Conservation (phyloP, 2,888 invertebrate species). For the Drosophila kanekoi region DNA sequence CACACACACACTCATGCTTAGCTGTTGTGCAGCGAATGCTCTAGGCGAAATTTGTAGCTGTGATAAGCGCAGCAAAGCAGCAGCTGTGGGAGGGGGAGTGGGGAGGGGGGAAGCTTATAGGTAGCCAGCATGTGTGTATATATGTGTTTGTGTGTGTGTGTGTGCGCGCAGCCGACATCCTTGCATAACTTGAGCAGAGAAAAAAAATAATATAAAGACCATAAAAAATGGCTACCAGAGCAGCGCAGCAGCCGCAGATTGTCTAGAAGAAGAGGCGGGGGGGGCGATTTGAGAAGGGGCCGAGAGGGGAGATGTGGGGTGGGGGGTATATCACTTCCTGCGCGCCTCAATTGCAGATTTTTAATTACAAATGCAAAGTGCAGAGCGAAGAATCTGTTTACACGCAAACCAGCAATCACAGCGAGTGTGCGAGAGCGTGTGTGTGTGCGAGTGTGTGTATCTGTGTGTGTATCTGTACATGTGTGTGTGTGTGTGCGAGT, state of each 20-base stretch:
- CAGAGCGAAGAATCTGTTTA: slow-evolving; percentile 68
- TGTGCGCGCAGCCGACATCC: slow-evolving; percentile 47
- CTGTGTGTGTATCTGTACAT: slow-evolving; percentile 18
- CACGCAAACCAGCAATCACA: slow-evolving; percentile 75
- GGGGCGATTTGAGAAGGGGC: background rate
- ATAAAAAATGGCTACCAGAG: slow-evolving; percentile 49
- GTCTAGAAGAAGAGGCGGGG: slow-evolving; percentile 1
- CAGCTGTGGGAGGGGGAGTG: background rate
- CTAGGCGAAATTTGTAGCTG: slow-evolving; percentile 67
- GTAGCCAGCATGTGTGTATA: background rate
- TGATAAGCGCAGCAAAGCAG: slow-evolving; percentile 59
- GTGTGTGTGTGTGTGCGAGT: slow-evolving; percentile 28
- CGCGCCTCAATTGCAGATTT: slow-evolving; percentile 74
- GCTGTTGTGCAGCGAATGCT: slow-evolving; percentile 56
- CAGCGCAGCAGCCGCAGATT: slow-evolving; percentile 18
- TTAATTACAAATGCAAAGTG: slow-evolving; percentile 79
- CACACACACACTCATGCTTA: slow-evolving; percentile 21
- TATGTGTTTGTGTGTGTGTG: slow-evolving; percentile 3
- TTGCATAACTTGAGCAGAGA: slow-evolving; percentile 64
- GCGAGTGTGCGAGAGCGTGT: slow-evolving; percentile 1
- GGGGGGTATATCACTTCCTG: slow-evolving; percentile 66
- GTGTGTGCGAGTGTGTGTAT: slow-evolving; percentile 3
- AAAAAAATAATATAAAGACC: slow-evolving; percentile 11
- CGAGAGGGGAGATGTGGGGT: background rate
- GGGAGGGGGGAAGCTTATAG: slow-evolving; percentile 5